A percentile compares a stretch with the other conserved stretches of the same genome.
Conservation (phyloP, 2,797 vertebrate species). For the Poecilia gillii region DNA sequence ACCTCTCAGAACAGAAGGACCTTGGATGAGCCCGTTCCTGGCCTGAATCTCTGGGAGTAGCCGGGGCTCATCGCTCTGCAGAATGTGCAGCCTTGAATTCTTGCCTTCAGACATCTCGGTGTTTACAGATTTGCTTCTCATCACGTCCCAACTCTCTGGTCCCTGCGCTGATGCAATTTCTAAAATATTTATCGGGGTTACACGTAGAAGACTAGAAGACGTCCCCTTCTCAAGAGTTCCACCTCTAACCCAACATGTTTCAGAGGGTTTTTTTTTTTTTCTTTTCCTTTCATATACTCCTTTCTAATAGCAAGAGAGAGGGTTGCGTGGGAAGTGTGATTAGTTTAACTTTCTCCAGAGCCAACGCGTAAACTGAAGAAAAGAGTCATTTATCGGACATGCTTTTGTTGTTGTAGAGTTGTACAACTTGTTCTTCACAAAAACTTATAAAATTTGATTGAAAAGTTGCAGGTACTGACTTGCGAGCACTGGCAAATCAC, state of each 20-base stretch:
- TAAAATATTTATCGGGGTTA: slow-evolving; percentile 28
- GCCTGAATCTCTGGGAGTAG: not conserved
- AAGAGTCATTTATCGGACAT: slow-evolving; percentile 4
- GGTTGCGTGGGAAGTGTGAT: slow-evolving; percentile 46
- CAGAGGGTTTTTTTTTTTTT: not conserved
- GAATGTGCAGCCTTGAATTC: not conserved
- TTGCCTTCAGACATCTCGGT: not conserved
- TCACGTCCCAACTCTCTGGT: slow-evolving; percentile 20
- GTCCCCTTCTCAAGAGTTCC: not conserved
- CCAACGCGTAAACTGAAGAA: slow-evolving; percentile 18
- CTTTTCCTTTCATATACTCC: slow-evolving; percentile 6
- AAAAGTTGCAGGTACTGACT: slow-evolving; percentile 39
- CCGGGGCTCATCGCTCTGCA: not conserved
- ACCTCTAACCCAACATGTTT: slow-evolving; percentile 31
- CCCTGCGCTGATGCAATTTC: slow-evolving; percentile 10
- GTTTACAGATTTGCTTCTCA: slow-evolving; percentile 15
- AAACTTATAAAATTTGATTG: slow-evolving; percentile 21
- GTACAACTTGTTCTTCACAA: not conserved
- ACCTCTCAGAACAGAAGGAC: not conserved
- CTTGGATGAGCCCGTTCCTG: not conserved
- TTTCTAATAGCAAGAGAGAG: slow-evolving; percentile 55
- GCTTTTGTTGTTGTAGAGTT: not conserved
- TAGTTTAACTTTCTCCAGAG: slow-evolving; percentile 13
- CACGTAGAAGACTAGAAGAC: slow-evolving; percentile 1
- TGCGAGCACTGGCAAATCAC: slow-evolving; percentile 33